Evolutionary conservation across 2,113 vertebrate species (phyloP), one percentile per base, ranked within the genome.

Genomic region (Eurypyga helias): DNA sequence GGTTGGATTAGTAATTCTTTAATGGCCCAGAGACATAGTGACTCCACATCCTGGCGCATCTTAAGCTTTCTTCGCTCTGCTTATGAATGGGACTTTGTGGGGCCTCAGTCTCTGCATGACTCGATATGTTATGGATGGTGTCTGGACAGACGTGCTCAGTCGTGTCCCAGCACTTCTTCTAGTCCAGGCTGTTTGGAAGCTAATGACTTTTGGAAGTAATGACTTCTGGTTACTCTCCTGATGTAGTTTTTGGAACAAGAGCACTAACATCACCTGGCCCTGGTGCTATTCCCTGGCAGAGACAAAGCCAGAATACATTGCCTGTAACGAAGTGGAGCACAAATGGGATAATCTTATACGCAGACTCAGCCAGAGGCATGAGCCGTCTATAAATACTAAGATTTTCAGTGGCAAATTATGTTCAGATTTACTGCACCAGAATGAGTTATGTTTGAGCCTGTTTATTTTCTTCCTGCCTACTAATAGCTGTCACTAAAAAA

Each of bases 71-170:
- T 25, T 71, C 33, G 9, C 65, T 85, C 58, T 71, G 20, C 11
- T 75, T 81, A 12, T 43, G 52, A 84, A 51, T 55, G 31, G 48
- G 36, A 29, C 24, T 85, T 83, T 0, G 5, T 58, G 17, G 60
- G 41, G 66, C 36, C 72, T 72, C 36, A 69, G 71, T 58, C 25
- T 51, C n/a, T 73, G 20, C 6, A 1, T 49, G 57, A 36, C 31
- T 67, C 3, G 0, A 2, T 75, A 13, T 0, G 1, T 72, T 58
- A 25, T 2, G 23, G 29, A 4, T 43, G 33, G 15, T 78, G 3
- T 38, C 55, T 80, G 58, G 43, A 66, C 78, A 24, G 57, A 28
- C 0, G 0, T 54, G 25, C 11, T 71, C 45, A 11, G 2, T 55
- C 1, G 0, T 34, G n/a, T 62, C 58, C 51, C 61, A 67, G n/a